Conservation (phyloP, 2,113 vertebrate species). For the Scalopus aquaticus region DNA sequence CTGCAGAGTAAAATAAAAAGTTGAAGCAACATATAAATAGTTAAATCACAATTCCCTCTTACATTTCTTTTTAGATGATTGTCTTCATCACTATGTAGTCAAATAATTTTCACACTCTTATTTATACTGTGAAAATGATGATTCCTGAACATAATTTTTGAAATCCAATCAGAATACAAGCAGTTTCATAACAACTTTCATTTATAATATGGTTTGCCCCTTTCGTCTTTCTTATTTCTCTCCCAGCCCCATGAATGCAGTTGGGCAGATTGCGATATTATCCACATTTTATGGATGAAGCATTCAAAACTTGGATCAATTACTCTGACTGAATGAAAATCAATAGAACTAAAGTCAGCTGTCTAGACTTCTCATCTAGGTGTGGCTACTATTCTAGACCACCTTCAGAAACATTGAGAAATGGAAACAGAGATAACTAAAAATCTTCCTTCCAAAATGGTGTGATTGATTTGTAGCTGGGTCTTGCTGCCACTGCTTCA, state of each 20-base stretch:
- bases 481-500: fast-evolving
- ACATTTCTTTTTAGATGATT: background rate
- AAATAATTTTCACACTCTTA: background rate
- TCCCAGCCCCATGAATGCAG: fast-evolving
- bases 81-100: background rate
- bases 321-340: background rate
- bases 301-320: background rate
- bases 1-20: background rate
- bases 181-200: background rate
- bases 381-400: no score
- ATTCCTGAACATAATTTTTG: background rate
- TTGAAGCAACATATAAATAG: no score
- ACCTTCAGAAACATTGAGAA: background rate
- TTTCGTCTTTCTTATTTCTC: background rate
- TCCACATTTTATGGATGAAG: background rate
- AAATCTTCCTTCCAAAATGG: background rate
- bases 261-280: background rate
- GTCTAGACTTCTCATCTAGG: background rate
- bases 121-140: background rate
- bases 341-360: background rate
- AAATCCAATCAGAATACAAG: background rate
- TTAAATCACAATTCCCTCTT: background rate
- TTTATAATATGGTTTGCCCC: background rate
- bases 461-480: background rate
- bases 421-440: background rate